Evolutionary conservation across 1,140 invertebrate genomes (phyloP), one percentile per base, ranked within the genome.

Genomic region (Orchesella cincta): DNA sequence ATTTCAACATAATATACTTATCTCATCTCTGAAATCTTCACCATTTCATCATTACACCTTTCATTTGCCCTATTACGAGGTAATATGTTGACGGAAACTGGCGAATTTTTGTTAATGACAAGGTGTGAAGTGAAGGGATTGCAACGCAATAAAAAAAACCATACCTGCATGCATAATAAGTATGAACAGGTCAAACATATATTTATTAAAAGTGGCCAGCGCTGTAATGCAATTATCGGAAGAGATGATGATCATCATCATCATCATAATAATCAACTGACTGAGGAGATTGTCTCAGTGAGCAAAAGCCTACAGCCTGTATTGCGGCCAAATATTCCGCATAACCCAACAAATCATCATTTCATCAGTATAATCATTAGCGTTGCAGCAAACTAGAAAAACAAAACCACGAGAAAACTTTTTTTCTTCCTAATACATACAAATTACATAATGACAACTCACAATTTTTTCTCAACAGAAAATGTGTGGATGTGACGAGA

Each of bases 371-470:
- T 23, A 12, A 57, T 26, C 54, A n/a, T 67, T 57, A 57, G 52
- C 52, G 3, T 18, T 57, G 23, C 12, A 57, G 12, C 52, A 57
- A 26, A 57, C 52, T n/a, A 57, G 12, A 57, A 57, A 57, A 57
- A 26, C 8, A n/a, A n/a, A n/a, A n/a, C n/a, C n/a, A n/a, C n/a
- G n/a, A n/a, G n/a, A n/a, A n/a, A n/a, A n/a, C n/a, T n/a, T n/a
- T n/a, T n/a, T n/a, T n/a, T n/a, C n/a, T n/a, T n/a, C n/a, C n/a
- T 16, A 67, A 31, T 67, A 33, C 28, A 29, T 67, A 33, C 62
- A 67, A 67, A 67, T 67, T 67, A 67, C 62, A 67, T 67, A 67
- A 67, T 67, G 62, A 67, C 62, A 67, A 67, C 8, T 57, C 52
- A 67, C 39, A 57, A 57, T 18, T 26, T 18, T 5, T 23, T 57